These are phyloP conservation scores for Archips crataeganus DNA, from an alignment of 2,888 invertebrate genomes.

Conservation along the genomic window DNA sequence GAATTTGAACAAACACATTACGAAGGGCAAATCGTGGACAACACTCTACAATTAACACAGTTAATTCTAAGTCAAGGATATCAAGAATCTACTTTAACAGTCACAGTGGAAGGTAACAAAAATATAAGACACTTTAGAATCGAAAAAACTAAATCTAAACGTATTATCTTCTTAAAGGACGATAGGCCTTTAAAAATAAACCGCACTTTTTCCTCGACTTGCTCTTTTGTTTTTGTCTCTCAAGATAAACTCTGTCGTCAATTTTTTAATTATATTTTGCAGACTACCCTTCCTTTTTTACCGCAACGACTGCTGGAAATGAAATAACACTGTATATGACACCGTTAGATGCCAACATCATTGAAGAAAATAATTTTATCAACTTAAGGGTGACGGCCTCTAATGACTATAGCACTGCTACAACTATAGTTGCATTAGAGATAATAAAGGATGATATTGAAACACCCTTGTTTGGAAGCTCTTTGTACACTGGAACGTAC, in stretches of 20 bases:
- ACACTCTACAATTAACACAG: constrained; percentile 51
- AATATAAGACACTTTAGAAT: not conserved
- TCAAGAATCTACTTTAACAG: constrained; percentile 50
- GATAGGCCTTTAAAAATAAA: not conserved
- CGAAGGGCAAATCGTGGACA: constrained; percentile 62
- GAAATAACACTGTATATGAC: constrained; percentile 60
- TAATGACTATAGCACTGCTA: constrained; percentile 53
- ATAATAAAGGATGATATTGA: constrained; percentile 67
- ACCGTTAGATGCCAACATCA: constrained; percentile 53
- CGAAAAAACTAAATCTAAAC: not conserved
- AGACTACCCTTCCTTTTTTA: constrained; percentile 61
- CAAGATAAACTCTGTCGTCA: constrained; percentile 11
- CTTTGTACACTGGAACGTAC: constrained; percentile 64
- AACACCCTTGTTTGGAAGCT: constrained; percentile 65
- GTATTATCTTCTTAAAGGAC: not conserved
- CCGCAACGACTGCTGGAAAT: constrained; percentile 51
- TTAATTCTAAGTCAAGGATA: constrained; percentile 63
- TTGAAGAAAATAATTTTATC: constrained; percentile 62
- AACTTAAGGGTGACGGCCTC: constrained; percentile 60
- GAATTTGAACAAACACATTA: constrained; percentile 62
- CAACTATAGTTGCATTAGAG: constrained; percentile 62
- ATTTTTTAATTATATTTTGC: constrained; percentile 47
- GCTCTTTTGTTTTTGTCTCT: constrained; percentile 13
- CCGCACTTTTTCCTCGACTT: not conserved
- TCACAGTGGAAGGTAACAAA: constrained; percentile 47